Percentiles rank a stretch among this genome's conserved stretches.
phyloP scores from a whole-genome alignment of 2,888 invertebrate genomes.

The Phortica magna region DNA sequence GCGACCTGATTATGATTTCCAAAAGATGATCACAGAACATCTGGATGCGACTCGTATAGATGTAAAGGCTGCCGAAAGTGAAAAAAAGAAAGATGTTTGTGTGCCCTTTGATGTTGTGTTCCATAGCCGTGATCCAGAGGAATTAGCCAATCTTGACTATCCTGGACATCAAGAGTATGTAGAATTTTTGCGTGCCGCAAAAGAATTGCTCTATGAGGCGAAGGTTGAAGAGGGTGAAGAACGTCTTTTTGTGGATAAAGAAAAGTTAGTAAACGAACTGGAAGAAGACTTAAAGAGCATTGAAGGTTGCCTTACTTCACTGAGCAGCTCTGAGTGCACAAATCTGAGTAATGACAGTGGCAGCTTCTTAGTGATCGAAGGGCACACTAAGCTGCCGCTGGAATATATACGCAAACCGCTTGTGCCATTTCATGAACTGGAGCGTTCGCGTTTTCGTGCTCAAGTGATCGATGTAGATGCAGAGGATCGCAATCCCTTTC shows the following conservation, averaged over 20 bases:
- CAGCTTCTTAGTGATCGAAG: slow-evolving; percentile 72
- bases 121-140: slow-evolving; percentile 62
- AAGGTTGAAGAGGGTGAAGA: slow-evolving; percentile 56
- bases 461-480: slow-evolving; percentile 66
- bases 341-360: slow-evolving; percentile 77
- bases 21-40: slow-evolving; percentile 60
- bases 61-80: slow-evolving; percentile 49
- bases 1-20: slow-evolving; percentile 58
- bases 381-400: slow-evolving; percentile 73
- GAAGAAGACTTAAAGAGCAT: slow-evolving; percentile 75
- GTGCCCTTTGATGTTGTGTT: slow-evolving; percentile 59
- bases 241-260: slow-evolving; percentile 61
- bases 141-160: slow-evolving; percentile 61
- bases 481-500: slow-evolving; percentile 72
- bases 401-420: slow-evolving; percentile 75
- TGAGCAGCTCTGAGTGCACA: slow-evolving; percentile 75
- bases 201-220: slow-evolving; percentile 58
- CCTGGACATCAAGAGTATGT: slow-evolving; percentile 70
- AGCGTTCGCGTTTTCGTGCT: slow-evolving; percentile 70
- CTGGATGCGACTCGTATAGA: slow-evolving; percentile 53
- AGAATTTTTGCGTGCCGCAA: slow-evolving; percentile 66
- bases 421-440: slow-evolving; percentile 76
- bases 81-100: slow-evolving; percentile 55
- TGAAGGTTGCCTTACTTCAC: slow-evolving; percentile 73
- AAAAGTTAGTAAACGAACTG: slow-evolving; percentile 62